Evolutionary conservation across 23 tunicate genomes (phyloP).

Genomic region (Halocynthia aurantium): DNA sequence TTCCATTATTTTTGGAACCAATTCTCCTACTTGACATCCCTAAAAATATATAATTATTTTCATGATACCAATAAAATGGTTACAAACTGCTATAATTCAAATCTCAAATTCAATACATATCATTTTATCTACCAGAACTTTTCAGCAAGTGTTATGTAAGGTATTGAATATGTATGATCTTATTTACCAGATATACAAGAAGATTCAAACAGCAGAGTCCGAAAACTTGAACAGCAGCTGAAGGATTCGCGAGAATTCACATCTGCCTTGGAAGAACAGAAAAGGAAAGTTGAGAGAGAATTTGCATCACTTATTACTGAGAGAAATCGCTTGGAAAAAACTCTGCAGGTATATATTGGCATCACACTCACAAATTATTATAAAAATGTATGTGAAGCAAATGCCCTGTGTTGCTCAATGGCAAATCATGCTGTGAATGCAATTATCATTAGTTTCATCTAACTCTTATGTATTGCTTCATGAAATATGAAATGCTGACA

Average conservation of each 20-base stretch:
- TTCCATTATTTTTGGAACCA: too few relatives aligned
- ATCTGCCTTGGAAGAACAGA: slow-evolving; percentile 48
- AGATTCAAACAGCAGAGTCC: slow-evolving; percentile 21
- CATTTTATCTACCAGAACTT: background rate
- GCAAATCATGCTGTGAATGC: background rate
- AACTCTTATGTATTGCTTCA: too few relatives aligned
- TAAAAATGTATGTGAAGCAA: background rate
- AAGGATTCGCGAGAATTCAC: slow-evolving; percentile 41
- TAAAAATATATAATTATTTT: too few relatives aligned
- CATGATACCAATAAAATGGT: background rate
- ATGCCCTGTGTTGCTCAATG: background rate
- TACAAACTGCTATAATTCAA: background rate
- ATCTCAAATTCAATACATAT: background rate
- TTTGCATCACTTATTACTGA: slow-evolving; percentile 42
- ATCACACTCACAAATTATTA: background rate
- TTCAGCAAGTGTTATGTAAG: background rate
- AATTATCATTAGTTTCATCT: background rate
- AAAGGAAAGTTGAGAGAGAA: slow-evolving; percentile 62
- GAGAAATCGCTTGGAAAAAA: slow-evolving; percentile 57
- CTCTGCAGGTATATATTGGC: slow-evolving; percentile 39
- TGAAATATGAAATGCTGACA: too few relatives aligned
- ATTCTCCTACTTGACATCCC: too few relatives aligned
- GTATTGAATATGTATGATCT: background rate
- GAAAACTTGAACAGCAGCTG: slow-evolving; percentile 23
- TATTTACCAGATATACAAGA: slow-evolving; percentile 34